Evolutionary conservation across 1,140 invertebrate genomes (phyloP).

Genomic region (Geopemphigus sp.): DNA sequence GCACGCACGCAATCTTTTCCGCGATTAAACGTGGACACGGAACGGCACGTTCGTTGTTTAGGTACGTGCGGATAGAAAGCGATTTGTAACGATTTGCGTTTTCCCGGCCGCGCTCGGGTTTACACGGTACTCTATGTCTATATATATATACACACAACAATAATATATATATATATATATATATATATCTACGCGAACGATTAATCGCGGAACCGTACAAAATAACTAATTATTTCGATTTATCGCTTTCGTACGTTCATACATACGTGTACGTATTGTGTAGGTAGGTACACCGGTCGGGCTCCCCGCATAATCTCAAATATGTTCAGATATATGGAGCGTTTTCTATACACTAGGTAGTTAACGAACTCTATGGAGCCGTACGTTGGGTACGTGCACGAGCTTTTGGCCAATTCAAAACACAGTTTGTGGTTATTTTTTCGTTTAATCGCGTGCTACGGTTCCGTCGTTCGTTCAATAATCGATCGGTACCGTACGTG

Average conservation of each 20-base stretch:
- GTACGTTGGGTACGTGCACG: too few species aligned
- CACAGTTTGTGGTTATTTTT: too few species aligned
- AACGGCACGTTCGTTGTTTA: constrained; percentile 25
- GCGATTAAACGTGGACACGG: constrained; percentile 15
- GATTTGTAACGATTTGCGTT: constrained; percentile 26
- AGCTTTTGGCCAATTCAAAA: too few species aligned
- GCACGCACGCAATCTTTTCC: constrained; percentile 39
- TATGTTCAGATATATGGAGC: not conserved
- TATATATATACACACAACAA: too few species aligned
- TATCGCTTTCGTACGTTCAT: not conserved
- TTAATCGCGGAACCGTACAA: not conserved
- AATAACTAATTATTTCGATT: constrained; percentile 24
- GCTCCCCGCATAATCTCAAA: not conserved
- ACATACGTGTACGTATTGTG: too few species aligned
- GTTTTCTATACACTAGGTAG: too few species aligned
- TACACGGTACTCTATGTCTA: too few species aligned
- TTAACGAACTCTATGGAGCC: not conserved
- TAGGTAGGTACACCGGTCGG: not conserved
- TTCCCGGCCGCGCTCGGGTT: not conserved
- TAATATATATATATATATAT: too few species aligned
- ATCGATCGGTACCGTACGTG: too few species aligned
- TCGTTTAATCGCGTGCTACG: too few species aligned
- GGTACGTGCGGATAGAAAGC: constrained; percentile 41
- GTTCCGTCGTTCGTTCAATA: too few species aligned
- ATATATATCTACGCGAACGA: not conserved